Evolutionary conservation across 2,113 vertebrate species (phyloP).

Genomic region (Muscicapa adusta): DNA sequence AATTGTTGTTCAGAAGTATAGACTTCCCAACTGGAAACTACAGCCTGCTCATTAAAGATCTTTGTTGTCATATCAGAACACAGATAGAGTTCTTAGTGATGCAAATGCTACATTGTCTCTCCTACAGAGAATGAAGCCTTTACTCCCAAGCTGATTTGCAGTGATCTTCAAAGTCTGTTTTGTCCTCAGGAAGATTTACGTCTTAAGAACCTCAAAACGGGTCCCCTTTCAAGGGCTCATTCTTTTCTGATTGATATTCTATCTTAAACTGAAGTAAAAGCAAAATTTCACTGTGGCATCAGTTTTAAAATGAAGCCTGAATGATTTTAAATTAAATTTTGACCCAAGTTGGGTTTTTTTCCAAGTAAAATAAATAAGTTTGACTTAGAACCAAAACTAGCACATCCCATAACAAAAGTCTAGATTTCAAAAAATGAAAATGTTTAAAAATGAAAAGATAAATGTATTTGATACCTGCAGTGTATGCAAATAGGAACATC

Average conservation of each 20-base stretch:
- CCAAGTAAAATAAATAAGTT: neutral
- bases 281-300: neutral
- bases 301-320: neutral
- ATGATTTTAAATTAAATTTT: neutral
- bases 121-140: neutral
- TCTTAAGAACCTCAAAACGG: neutral
- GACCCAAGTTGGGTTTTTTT: neutral
- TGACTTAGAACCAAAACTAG: neutral
- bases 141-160: neutral
- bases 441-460: neutral
- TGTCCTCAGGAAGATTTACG: neutral
- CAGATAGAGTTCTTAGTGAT: neutral
- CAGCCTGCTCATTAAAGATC: neutral
- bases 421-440: neutral
- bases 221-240: neutral
- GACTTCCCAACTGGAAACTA: neutral
- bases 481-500: constrained; percentile 95
- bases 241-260: neutral
- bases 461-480: constrained; percentile 82
- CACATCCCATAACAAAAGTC: neutral
- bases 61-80: neutral
- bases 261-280: neutral
- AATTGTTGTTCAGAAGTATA: neutral
- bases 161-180: neutral
- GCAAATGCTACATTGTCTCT: neutral